Evolutionary conservation across 2,888 invertebrate species (phyloP).

Genomic region (Melieria crassipennis): DNA sequence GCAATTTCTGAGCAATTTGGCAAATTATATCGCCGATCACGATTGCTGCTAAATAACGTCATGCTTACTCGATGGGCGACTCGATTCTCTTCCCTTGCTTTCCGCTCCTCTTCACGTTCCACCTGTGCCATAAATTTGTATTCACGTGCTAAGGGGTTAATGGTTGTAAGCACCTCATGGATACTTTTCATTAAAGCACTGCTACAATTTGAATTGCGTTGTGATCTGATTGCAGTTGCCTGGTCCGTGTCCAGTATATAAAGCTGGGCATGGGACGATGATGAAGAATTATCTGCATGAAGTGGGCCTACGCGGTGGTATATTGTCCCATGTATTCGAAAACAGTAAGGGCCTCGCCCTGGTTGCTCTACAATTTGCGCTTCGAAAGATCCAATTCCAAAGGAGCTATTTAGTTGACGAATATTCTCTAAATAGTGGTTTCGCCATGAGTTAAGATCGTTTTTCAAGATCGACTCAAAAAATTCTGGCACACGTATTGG

Average conservation of each 20-base stretch:
- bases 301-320: too few relatives aligned
- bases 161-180: conserved; percentile 6
- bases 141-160: conserved; percentile 12
- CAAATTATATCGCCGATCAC: conserved; percentile 9
- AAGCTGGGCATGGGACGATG: neutral
- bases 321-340: too few relatives aligned
- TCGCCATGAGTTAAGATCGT: too few relatives aligned
- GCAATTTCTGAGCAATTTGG: conserved; percentile 23
- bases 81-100: conserved; percentile 15
- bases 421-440: too few relatives aligned
- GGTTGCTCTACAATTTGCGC: too few relatives aligned
- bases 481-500: too few relatives aligned
- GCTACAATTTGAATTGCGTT: conserved; percentile 10
- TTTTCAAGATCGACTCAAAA: too few relatives aligned
- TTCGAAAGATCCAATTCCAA: too few relatives aligned
- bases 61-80: conserved; percentile 1
- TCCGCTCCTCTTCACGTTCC: conserved; percentile 11
- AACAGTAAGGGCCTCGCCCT: too few relatives aligned
- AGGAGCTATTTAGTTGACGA: too few relatives aligned
- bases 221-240: conserved; percentile 13
- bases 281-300: too few relatives aligned
- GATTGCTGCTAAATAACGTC: conserved; percentile 8
- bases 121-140: conserved; percentile 15
- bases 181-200: conserved; percentile 7
- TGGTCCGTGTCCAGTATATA: conserved; percentile 19